phyloP scores from a whole-genome alignment of 2,888 invertebrate genomes.

The Girardia tigrina region DNA sequence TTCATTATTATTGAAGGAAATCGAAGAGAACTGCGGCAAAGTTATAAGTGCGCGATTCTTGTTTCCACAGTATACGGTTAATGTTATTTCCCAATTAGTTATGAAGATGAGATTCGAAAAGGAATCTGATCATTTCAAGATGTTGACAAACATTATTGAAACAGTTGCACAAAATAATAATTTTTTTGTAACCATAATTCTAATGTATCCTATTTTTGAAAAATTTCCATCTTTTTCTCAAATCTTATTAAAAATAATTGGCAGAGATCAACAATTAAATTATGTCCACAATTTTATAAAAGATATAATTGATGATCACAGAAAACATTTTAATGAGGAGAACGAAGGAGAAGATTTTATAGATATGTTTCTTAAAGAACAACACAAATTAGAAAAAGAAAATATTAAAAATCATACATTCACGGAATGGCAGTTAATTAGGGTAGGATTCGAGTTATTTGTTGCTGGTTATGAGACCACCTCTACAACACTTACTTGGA shows the following conservation, averaged over 20 bases:
- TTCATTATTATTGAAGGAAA: neutral
- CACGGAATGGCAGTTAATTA: constrained; percentile 27
- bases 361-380: constrained; percentile 27
- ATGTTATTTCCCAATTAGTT: constrained; percentile 24
- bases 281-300: neutral
- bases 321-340: constrained; percentile 4
- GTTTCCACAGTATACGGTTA: constrained; percentile 27
- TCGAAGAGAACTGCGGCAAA: constrained; percentile 14
- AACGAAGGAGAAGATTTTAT: constrained; percentile 26
- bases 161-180: neutral
- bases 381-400: neutral
- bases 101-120: constrained; percentile 11
- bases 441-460: constrained; percentile 30
- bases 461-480: constrained; percentile 35
- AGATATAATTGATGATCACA: constrained; percentile 24
- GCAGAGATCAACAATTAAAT: neutral
- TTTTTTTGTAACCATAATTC: neutral
- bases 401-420: neutral
- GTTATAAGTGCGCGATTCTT: neutral
- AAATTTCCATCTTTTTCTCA: neutral
- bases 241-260: neutral
- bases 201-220: constrained; percentile 19
- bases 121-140: neutral
- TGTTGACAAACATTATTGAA: neutral
- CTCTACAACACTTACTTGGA: constrained; percentile 32